phyloP scores from a whole-genome alignment of 2,888 invertebrate species.

The Apamea monoglypha region DNA sequence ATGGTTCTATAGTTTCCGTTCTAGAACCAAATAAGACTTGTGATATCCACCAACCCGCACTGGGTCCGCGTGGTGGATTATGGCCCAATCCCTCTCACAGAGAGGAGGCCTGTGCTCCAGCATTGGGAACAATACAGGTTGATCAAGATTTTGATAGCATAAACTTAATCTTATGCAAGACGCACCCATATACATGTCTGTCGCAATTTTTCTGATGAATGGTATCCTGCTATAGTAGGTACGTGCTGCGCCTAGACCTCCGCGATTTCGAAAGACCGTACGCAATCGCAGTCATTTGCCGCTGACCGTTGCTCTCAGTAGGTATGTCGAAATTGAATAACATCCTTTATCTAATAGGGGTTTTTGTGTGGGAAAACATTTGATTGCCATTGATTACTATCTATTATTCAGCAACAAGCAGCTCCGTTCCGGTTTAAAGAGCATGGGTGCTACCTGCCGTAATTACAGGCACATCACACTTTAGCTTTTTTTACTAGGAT shows the following conservation, averaged over 20 bases:
- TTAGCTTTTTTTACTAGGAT: background rate
- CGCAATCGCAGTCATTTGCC: conserved; percentile 1
- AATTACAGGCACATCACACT: background rate
- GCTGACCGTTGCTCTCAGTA: background rate
- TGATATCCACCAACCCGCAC: background rate
- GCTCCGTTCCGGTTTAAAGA: background rate
- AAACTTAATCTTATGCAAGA: background rate
- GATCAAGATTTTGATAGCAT: background rate
- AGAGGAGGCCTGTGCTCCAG: background rate
- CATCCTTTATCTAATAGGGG: background rate
- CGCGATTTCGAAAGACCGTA: background rate
- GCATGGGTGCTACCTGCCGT: background rate
- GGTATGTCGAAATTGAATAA: background rate
- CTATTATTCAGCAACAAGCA: background rate
- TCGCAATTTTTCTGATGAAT: conserved; percentile 14
- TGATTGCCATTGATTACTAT: background rate
- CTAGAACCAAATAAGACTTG: background rate
- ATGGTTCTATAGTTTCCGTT: no score
- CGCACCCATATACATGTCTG: background rate
- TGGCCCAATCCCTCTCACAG: background rate
- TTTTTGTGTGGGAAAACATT: background rate
- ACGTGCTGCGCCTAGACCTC: background rate
- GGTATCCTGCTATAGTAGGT: conserved; percentile 1
- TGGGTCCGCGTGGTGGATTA: background rate
- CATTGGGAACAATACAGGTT: background rate